Percentiles rank a stretch among this genome's conserved stretches.
phyloP scores from a whole-genome alignment of 2,888 invertebrate species.

The Torymus aiolomorphi region DNA sequence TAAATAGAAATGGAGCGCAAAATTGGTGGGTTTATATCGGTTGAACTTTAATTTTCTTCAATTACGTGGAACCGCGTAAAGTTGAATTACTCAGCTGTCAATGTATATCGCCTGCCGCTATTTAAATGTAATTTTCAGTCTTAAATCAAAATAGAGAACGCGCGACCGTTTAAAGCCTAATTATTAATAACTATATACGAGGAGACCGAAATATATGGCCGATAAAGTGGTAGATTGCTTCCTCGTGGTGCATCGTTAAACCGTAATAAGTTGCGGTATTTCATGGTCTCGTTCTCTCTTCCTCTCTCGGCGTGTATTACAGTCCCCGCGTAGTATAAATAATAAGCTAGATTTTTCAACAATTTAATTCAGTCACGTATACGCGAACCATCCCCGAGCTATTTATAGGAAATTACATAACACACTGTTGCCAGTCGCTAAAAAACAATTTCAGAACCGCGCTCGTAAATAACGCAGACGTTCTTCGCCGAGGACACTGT shows the following conservation, averaged over 20 bases:
- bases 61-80: no score
- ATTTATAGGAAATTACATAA: slow-evolving; percentile 9
- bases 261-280: slow-evolving; percentile 20
- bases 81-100: no score
- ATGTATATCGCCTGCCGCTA: neutral
- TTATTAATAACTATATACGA: neutral
- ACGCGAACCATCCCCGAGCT: neutral
- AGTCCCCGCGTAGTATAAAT: no score
- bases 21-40: no score
- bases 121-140: slow-evolving; percentile 15
- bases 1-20: no score
- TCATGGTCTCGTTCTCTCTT: slow-evolving; percentile 20
- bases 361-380: no score
- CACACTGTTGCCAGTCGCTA: neutral
- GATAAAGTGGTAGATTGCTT: no score
- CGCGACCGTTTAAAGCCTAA: neutral
- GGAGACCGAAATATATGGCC: no score
- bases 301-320: neutral
- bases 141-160: slow-evolving; percentile 14
- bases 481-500: no score
- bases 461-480: no score
- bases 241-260: slow-evolving; percentile 2
- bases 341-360: no score
- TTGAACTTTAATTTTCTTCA: no score
- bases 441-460: slow-evolving; percentile 17